phyloP scores from a whole-genome alignment of 2,797 vertebrate species.

The Leucoraja ocellata region DNA sequence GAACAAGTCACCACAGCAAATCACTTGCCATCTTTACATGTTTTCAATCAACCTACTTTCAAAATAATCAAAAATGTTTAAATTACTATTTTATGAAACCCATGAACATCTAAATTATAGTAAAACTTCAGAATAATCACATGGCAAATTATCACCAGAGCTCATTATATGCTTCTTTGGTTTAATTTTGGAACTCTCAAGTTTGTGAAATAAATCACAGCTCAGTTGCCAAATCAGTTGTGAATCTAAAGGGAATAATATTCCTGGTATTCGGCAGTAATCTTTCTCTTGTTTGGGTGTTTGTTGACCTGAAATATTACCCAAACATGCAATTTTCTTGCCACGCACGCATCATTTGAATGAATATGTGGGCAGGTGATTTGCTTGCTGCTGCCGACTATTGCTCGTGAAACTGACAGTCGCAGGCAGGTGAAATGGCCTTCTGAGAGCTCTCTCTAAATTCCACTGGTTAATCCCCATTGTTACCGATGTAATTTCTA shows the following conservation, averaged over 20 bases:
- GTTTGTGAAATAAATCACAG: slow-evolving; percentile 1
- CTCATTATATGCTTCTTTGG: not conserved
- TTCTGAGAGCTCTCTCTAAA: not conserved
- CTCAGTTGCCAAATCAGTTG: not conserved
- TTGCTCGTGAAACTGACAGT: not conserved
- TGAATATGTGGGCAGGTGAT: not conserved
- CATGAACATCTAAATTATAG: not conserved
- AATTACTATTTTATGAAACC: not conserved
- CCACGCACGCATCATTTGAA: not conserved
- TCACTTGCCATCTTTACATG: not conserved
- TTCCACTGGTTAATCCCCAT: not conserved
- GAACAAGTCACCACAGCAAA: not conserved
- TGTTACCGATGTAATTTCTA: not conserved
- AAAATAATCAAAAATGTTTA: slow-evolving; percentile 25
- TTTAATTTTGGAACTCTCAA: slow-evolving; percentile 22
- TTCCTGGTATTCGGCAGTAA: not conserved
- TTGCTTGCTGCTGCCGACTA: not conserved
- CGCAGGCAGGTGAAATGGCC: not conserved
- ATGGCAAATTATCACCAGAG: not conserved
- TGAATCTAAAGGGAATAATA: not conserved
- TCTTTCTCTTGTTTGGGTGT: not conserved
- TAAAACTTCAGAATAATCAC: slow-evolving; percentile 13
- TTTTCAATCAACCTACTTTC: not conserved
- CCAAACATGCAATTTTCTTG: not conserved
- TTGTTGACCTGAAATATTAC: not conserved